These are phyloP conservation scores for Polymixis flavicincta DNA, from an alignment of 2,888 invertebrate species.

Conservation along the genomic window DNA sequence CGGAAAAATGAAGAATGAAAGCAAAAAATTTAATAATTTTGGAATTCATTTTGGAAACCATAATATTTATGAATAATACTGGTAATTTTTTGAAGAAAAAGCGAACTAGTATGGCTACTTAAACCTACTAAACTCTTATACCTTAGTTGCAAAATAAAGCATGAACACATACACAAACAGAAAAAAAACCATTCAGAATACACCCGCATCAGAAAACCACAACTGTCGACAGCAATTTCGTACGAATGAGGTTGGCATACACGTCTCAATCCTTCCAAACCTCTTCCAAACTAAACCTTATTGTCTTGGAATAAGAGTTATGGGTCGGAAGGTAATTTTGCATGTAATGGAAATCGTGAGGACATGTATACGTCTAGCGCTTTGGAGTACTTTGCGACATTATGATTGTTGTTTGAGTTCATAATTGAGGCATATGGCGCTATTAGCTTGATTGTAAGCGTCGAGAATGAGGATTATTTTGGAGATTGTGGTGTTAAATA, in stretches of 20 bases:
- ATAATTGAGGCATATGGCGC: conserved; percentile 63
- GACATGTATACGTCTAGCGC: conserved; percentile 70
- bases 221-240: conserved; percentile 81
- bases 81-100: background rate
- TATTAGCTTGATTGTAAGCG: conserved; percentile 47
- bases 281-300: conserved; percentile 41
- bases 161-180: conserved; percentile 9
- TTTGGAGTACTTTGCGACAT: conserved; percentile 76
- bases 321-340: conserved; percentile 66
- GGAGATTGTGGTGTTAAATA: conserved; percentile 10
- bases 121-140: background rate
- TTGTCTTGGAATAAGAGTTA: conserved; percentile 18
- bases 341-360: conserved; percentile 83
- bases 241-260: conserved; percentile 81
- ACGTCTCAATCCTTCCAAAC: conserved; percentile 72
- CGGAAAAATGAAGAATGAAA: background rate
- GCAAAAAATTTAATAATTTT: too few species aligned
- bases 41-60: background rate
- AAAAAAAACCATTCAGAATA: conserved; percentile 71
- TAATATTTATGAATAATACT: background rate
- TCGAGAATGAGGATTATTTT: conserved; percentile 34
- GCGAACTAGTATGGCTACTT: background rate
- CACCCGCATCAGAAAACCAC: conserved; percentile 74
- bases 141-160: background rate
- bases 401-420: conserved; percentile 68